Conservation (phyloP, 1,140 invertebrate genomes). For the Brachionus paranguensis region DNA sequence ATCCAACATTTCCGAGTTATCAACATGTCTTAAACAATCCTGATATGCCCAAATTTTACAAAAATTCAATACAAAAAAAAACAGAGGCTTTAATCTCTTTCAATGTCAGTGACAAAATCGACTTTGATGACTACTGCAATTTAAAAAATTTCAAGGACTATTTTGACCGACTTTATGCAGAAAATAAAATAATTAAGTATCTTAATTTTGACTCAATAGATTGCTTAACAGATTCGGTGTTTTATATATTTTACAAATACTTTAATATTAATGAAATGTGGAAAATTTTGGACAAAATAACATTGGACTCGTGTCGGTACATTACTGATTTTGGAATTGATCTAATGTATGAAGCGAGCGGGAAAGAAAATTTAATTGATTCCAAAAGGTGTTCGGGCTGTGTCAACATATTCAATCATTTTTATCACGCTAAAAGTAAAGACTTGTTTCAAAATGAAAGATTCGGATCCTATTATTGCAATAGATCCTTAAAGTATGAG, state of each 20-base stretch:
- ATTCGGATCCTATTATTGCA: neutral
- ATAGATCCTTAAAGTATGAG: neutral
- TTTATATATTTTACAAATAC: constrained; percentile 10
- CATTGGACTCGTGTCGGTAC: neutral
- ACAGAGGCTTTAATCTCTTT: neutral
- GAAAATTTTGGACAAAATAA: neutral
- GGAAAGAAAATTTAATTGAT: neutral
- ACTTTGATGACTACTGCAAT: constrained; percentile 6
- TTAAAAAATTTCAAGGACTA: neutral
- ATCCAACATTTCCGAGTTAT: neutral
- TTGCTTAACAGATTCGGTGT: neutral
- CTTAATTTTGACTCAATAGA: neutral
- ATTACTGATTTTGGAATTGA: constrained; percentile 26
- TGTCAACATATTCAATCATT: neutral
- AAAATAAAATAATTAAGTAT: constrained; percentile 8
- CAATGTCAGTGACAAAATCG: neutral
- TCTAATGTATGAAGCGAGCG: neutral
- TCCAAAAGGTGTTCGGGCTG: neutral
- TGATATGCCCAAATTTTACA: neutral
- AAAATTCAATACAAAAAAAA: constrained; percentile 24
- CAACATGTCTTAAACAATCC: neutral
- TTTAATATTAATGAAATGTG: neutral
- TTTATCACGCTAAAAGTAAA: neutral
- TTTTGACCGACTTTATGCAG: neutral
- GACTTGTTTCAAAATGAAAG: neutral